These are phyloP conservation scores for Isoperla grammatica DNA, from an alignment of 2,888 invertebrate species.

Conservation along the genomic window DNA sequence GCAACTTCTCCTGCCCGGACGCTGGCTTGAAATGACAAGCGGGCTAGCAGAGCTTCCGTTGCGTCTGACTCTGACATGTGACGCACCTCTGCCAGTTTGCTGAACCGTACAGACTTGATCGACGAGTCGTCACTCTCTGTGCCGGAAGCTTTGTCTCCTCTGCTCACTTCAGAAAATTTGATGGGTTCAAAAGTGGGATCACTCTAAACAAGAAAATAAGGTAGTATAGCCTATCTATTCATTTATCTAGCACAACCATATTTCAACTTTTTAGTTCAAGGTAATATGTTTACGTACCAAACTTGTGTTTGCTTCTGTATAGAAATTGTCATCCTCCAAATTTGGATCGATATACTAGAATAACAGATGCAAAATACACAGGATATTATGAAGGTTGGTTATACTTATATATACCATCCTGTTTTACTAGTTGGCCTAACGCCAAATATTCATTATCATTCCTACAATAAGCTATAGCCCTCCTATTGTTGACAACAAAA, in stretches of 20 bases:
- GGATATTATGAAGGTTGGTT: background rate
- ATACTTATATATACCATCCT: no score
- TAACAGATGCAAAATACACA: constrained; percentile 2
- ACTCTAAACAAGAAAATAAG: constrained; percentile 53
- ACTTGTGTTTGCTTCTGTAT: constrained; percentile 60
- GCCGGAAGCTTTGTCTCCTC: constrained; percentile 58
- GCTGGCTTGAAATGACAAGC: constrained; percentile 92
- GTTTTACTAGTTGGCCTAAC: no score
- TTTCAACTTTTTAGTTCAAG: background rate
- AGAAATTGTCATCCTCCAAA: constrained; percentile 73
- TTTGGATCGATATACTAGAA: constrained; percentile 66
- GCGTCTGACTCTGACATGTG: constrained; percentile 89
- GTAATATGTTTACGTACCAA: constrained; percentile 49
- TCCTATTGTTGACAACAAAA: no score
- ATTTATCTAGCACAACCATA: background rate
- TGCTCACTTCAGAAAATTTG: constrained; percentile 62
- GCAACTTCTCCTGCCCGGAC: constrained; percentile 75
- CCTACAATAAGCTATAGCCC: no score
- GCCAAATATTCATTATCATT: no score
- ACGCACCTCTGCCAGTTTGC: constrained; percentile 70
- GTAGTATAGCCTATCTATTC: background rate
- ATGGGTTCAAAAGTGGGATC: constrained; percentile 90
- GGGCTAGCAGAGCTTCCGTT: constrained; percentile 84
- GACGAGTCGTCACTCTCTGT: constrained; percentile 83
- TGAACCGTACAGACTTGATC: constrained; percentile 81